Percentiles rank a stretch among this genome's conserved stretches.
Conservation (phyloP, 2,888 invertebrate species). For the Endomychus coccineus region DNA sequence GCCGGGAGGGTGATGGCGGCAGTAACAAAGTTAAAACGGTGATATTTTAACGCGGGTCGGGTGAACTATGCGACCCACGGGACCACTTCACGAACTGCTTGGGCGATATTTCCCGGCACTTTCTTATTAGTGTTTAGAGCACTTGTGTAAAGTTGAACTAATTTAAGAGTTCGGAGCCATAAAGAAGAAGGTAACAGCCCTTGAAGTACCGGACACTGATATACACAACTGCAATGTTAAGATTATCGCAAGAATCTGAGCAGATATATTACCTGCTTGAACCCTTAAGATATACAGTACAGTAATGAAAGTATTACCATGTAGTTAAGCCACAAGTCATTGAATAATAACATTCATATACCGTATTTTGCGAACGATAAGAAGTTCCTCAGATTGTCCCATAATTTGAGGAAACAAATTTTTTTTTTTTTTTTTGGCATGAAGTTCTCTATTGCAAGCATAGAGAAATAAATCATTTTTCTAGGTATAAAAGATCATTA, state of each 20-base stretch:
- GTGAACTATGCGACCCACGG: conserved; percentile 37
- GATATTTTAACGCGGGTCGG: conserved; percentile 31
- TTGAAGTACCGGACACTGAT: conserved; percentile 40
- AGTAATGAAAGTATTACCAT: too few species aligned
- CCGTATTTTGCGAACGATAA: too few species aligned
- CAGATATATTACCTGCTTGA: too few species aligned
- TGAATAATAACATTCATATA: too few species aligned
- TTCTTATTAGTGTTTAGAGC: conserved; percentile 44
- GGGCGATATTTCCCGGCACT: conserved; percentile 32
- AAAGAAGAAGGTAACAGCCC: conserved; percentile 44
- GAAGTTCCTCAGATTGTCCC: too few species aligned
- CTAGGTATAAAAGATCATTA: too few species aligned
- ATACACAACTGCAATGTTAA: conserved; percentile 35
- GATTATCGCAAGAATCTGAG: conserved; percentile 22
- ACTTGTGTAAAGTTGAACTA: conserved; percentile 42
- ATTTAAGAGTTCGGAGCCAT: conserved; percentile 44
- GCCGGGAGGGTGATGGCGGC: conserved; percentile 14
- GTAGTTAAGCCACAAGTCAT: too few species aligned
- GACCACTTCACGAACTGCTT: conserved; percentile 36
- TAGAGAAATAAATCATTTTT: too few species aligned
- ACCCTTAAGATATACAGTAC: too few species aligned
- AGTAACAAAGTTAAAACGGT: conserved; percentile 32
- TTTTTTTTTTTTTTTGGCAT: too few species aligned
- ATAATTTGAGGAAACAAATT: too few species aligned
- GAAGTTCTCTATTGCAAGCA: too few species aligned